Percentiles rank a stretch among this genome's conserved stretches.
Conservation (phyloP, 2,797 vertebrate genomes). For the Nannoperca australis region DNA sequence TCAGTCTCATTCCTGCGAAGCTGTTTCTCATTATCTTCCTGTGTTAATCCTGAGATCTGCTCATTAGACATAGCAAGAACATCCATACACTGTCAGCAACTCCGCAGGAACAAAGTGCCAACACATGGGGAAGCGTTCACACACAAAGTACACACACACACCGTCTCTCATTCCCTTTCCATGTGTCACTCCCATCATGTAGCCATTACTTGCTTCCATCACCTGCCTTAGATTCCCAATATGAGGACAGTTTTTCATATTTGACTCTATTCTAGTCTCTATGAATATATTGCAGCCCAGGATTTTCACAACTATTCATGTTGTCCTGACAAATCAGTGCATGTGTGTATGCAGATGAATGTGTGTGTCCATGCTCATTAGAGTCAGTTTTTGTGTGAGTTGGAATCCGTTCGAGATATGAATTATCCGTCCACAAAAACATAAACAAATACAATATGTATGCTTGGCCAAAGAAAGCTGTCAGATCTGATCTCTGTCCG, state of each 20-base stretch:
- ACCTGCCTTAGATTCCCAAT: conserved; percentile 44
- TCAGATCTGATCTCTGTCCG: conserved; percentile 50
- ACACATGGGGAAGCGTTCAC: conserved; percentile 34
- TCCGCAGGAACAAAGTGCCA: conserved; percentile 57
- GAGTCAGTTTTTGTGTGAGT: conserved; percentile 12
- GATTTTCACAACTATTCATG: conserved; percentile 25
- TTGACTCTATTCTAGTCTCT: conserved; percentile 21
- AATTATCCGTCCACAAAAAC: conserved; percentile 18
- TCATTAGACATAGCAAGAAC: conserved; percentile 70
- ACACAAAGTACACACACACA: conserved; percentile 16
- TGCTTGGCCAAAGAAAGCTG: conserved; percentile 46
- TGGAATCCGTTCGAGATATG: conserved; percentile 28
- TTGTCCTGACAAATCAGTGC: neutral
- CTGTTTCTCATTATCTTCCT: conserved; percentile 63
- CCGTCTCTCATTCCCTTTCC: conserved; percentile 15
- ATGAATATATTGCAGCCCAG: conserved; percentile 34
- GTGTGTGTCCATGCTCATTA: conserved; percentile 16
- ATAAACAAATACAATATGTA: conserved; percentile 51
- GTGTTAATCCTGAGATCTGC: conserved; percentile 71
- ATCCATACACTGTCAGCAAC: conserved; percentile 69
- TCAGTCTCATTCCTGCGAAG: conserved; percentile 39
- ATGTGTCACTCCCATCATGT: conserved; percentile 36
- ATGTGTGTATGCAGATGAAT: neutral
- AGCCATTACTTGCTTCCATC: conserved; percentile 39
- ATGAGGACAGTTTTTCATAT: conserved; percentile 64